Evolutionary conservation across 1,140 invertebrate genomes (phyloP), one percentile per base, ranked within the genome.

Genomic region (Colletes latitarsis): DNA sequence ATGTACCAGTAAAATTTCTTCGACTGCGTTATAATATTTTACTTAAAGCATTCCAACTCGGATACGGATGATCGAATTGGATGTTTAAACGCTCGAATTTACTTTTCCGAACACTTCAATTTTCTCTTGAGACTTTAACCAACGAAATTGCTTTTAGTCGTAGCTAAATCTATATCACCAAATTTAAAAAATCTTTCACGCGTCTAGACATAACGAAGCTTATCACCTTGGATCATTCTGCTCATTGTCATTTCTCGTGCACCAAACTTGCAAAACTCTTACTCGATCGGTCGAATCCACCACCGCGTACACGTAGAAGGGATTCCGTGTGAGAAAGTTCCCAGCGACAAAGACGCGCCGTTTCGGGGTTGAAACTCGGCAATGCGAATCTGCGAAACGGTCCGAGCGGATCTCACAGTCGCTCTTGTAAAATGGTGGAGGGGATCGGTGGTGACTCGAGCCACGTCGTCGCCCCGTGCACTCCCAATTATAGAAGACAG

Each of bases 381-480:
- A 86, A 88, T 89, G 87, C 81, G 89, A 89, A 88, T 86, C 83
- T 77, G 72, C 69, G 82, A 82, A 87, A 76, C 66, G 71, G 77
- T 73, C 21, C 41, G 60, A 66, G 30, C 68, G 66, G 69, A 19
- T 68, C 78, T 30, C 15, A 55, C 77, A 41, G 57, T 30, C 39
- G 46, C 52, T 57, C 39, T 52, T 53, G 73, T 64, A 63, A 73
- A 76, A 77, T 84, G 46, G 79, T 82, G 60, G 82, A 76, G 86
- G 85, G 85, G 85, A 76, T 84, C 64, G 52, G 55, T 39, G 82
- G 79, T 88, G 85, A 71, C 69, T 79, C 85, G 79, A 87, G 85
- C 17, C 46, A 63, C 21, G 14, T 30, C 15, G 82, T 88, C 82
- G 85, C 86, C 86, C 86, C 9, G 86, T 63, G 78, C 86, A 77